Base-by-base conservation (phyloP, 2,888 invertebrate genomes). In the Caenorhabditis uteleia region DNA sequence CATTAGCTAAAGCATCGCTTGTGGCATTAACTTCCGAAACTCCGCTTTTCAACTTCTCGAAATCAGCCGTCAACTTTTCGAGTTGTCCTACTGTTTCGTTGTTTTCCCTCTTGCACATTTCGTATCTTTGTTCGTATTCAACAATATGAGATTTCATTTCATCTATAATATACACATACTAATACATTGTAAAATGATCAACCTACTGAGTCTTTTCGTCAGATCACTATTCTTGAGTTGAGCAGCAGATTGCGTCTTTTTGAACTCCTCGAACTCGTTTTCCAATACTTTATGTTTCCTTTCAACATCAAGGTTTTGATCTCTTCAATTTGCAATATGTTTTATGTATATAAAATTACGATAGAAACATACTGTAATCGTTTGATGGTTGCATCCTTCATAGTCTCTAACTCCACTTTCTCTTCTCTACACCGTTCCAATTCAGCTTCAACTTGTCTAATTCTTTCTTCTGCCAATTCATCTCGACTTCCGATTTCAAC, bases 101-200 rank as follows among this genome's bases (percentile, higher is more conserved):
- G 36, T 78, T 73, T 25, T 78, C 80, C 7, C 62, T 44, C 23
- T 74, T 77, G 50, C 78, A 78, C 36, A 68, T 14, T 45, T 80
- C 80, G 40, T 79, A 79, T 31, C 75, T 54, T 56, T 76, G 77
- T 50, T 80, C 78, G 39, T 78, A 79, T 48, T 80, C 78, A 8
- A 77, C 74, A 21, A 80, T 55, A 38, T 70, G 74, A 27, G 78
- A 72, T 33, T 74, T 74, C 42, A 79, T 53, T 7, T 68, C 51
- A 16, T 78, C 78, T 71, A 39, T 23, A 67, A 65, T 31, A 44
- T 44, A n/a, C n/a, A n/a, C n/a, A n/a, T n/a, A n/a, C n/a, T n/a
- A n/a, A n/a, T n/a, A n/a, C n/a, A n/a, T n/a, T n/a, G n/a, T n/a
- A n/a, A n/a, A n/a, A n/a, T n/a, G n/a, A n/a, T n/a, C n/a, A n/a